A percentile compares a stretch with the other conserved stretches of the same genome.
phyloP scores from a whole-genome alignment of 2,113 vertebrate species.

The Tamias sibiricus region DNA sequence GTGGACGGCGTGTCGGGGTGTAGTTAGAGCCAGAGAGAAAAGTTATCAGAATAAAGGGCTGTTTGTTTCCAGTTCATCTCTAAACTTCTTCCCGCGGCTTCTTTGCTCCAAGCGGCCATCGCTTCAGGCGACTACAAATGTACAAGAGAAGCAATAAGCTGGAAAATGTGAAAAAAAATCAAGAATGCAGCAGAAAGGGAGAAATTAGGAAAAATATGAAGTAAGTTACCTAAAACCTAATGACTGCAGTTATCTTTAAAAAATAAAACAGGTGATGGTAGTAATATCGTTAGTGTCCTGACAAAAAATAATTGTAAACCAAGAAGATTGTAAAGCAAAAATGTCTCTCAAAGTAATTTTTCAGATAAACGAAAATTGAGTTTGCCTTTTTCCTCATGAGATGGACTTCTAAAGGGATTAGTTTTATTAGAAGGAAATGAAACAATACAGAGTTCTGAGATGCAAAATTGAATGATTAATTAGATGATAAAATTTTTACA shows the following conservation, averaged over 20 bases:
- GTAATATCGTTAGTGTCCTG: neutral
- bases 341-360: constrained; percentile 3
- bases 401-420: neutral
- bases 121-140: too few relatives aligned
- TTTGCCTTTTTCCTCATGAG: neutral
- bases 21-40: too few relatives aligned
- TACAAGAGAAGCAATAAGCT: neutral
- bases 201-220: neutral
- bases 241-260: neutral
- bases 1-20: too few relatives aligned
- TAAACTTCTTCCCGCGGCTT: too few relatives aligned
- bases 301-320: neutral
- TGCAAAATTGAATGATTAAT: constrained; percentile 34
- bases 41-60: too few relatives aligned
- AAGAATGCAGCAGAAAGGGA: neutral
- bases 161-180: neutral
- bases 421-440: neutral
- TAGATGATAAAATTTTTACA: neutral
- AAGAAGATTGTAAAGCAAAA: neutral
- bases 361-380: constrained; percentile 6
- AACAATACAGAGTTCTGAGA: constrained; percentile 8
- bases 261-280: neutral
- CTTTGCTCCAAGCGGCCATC: too few relatives aligned
- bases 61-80: too few relatives aligned
- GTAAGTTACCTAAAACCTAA: neutral